Percentiles rank a stretch among this genome's conserved stretches.
phyloP scores from a whole-genome alignment of 2,888 invertebrate species.

The Psococerastis gibbosa region DNA sequence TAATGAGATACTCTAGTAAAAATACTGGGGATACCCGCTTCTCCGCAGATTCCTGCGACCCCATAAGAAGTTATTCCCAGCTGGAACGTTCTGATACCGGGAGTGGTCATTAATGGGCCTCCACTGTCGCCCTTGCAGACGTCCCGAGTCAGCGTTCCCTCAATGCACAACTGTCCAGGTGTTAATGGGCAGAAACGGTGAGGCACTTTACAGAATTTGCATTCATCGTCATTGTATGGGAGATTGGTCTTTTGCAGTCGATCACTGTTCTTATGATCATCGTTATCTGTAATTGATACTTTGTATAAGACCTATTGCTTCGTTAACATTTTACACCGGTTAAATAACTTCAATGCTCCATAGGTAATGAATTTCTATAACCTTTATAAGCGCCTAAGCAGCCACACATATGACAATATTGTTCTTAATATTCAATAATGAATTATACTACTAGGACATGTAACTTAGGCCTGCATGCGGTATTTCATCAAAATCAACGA shows the following conservation, averaged over 20 bases:
- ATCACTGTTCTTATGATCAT: not conserved
- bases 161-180: not conserved
- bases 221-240: not conserved
- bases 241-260: not conserved
- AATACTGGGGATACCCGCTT: not conserved
- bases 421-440: too few species aligned
- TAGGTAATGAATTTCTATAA: too few species aligned
- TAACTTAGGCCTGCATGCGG: too few species aligned
- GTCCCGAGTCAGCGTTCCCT: not conserved
- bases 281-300: too few species aligned
- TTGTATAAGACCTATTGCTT: too few species aligned
- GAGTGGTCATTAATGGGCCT: not conserved
- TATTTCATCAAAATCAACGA: too few species aligned
- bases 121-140: slow-evolving; percentile 8
- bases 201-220: not conserved
- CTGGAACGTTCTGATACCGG: not conserved
- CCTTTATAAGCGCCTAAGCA: too few species aligned
- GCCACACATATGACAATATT: too few species aligned
- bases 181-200: not conserved
- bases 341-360: too few species aligned
- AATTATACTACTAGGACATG: too few species aligned
- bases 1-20: not conserved
- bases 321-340: too few species aligned
- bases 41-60: not conserved
- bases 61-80: not conserved